Evolutionary conservation across 1,140 invertebrate species (phyloP), one percentile per base, ranked within the genome.

Genomic region (Holcopasites calliopsidis): DNA sequence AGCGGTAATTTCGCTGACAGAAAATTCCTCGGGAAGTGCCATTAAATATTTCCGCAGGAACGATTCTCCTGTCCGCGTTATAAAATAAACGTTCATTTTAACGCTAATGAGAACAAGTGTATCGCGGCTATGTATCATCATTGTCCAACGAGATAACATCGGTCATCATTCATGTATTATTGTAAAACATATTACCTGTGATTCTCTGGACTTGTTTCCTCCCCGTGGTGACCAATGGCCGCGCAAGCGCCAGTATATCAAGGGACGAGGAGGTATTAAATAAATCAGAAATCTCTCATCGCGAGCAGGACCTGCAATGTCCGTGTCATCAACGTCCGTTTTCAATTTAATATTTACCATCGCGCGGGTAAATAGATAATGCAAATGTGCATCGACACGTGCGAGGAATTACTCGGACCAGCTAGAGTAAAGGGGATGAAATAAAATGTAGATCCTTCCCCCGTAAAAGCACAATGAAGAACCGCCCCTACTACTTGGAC

Each of bases 301-400:
- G 21, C n/a, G 13, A 33, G 40, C 60, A n/a, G 26, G 7, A 28
- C 3, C 10, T 21, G 33, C 65, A 13, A 68, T 31, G 33, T 18
- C 11, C 44, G 4, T 18, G 44, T 18, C 3, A 6, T 11, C 33
- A 13, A 3, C 49, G 57, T 62, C 44, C 16, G 69, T 62, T 71
- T 71, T 71, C 38, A 62, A 71, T 71, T 71, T 61, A 71, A 71
- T 61, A 61, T 61, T 61, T 61, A 26, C 42, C 42, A 16, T 11
- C 16, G 13, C 28, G 13, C 13, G 11, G 23, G 11, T 40, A 7
- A 7, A 40, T 13, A 21, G 7, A 31, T 61, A 61, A 71, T 61
- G 52, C 54, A 33, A 70, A 71, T 60, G 33, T 49, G 61, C 35
- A 31, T 16, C 16, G 13, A 8, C 31, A 8, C 7, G 0, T 3